phyloP scores from a whole-genome alignment of 2,888 invertebrate genomes.

The Graphium colonna region DNA sequence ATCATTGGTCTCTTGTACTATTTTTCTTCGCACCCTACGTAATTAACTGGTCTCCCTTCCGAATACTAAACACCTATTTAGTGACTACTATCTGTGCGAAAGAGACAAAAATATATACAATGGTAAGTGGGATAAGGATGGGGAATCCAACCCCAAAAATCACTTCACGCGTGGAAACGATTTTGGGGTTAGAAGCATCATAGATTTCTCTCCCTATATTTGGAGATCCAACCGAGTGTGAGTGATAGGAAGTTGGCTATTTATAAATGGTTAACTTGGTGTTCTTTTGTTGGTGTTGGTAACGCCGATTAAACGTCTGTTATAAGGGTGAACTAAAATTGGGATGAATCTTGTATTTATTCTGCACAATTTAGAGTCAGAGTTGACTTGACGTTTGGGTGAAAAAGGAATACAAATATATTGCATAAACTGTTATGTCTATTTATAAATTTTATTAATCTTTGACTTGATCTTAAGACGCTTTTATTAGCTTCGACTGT shows the following conservation, averaged over 20 bases:
- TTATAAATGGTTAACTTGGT: constrained; percentile 28
- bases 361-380: too few relatives aligned
- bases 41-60: constrained; percentile 75
- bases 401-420: too few relatives aligned
- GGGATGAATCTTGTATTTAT: too few relatives aligned
- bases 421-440: too few relatives aligned
- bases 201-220: constrained; percentile 48
- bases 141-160: constrained; percentile 57
- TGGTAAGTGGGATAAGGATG: constrained; percentile 42
- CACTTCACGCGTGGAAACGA: constrained; percentile 42
- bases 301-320: background rate
- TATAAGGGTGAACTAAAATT: background rate
- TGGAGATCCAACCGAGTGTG: constrained; percentile 53
- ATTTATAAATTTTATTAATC: too few relatives aligned
- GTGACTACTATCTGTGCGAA: constrained; percentile 57
- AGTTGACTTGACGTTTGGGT: too few relatives aligned
- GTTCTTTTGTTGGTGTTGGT: background rate
- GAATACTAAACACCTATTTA: constrained; percentile 80
- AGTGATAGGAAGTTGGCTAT: constrained; percentile 62
- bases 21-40: constrained; percentile 72
- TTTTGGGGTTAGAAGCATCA: constrained; percentile 50
- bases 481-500: too few relatives aligned
- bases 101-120: constrained; percentile 34
- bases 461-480: too few relatives aligned
- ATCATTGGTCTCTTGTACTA: constrained; percentile 28